Conservation (phyloP, 2,888 invertebrate species). For the Epinotia nisella region DNA sequence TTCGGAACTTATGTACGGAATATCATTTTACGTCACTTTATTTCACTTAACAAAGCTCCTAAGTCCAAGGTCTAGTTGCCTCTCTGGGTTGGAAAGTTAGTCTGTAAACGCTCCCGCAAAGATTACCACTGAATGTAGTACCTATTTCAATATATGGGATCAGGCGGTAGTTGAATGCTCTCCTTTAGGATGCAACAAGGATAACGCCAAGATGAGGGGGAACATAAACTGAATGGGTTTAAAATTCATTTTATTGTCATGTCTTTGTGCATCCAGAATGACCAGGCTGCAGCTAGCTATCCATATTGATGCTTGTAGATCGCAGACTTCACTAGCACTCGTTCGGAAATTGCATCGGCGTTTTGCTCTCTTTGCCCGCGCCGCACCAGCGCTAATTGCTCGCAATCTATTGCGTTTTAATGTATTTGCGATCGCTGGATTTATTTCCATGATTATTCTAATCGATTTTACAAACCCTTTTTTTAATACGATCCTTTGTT, state of each 20-base stretch:
- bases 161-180: no score
- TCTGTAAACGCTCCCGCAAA: no score
- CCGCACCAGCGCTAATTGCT: constrained; percentile 68
- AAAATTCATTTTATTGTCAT: background rate
- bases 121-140: no score
- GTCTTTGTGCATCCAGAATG: background rate
- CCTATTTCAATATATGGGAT: no score
- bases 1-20: no score
- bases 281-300: background rate
- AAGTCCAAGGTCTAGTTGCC: no score
- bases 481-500: constrained; percentile 16
- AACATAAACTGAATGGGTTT: no score
- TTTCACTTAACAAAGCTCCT: no score
- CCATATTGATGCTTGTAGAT: background rate
- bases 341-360: constrained; percentile 52
- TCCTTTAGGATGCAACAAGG: no score
- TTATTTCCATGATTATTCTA: constrained; percentile 58
- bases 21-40: no score
- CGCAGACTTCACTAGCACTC: constrained; percentile 44
- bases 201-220: background rate
- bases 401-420: constrained; percentile 75
- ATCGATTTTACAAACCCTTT: constrained; percentile 27
- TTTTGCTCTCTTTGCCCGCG: constrained; percentile 49
- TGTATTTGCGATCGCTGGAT: constrained; percentile 65
- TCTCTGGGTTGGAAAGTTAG: no score